Base-by-base conservation (phyloP, 2,888 invertebrate species). In the Stramonita haemastoma region DNA sequence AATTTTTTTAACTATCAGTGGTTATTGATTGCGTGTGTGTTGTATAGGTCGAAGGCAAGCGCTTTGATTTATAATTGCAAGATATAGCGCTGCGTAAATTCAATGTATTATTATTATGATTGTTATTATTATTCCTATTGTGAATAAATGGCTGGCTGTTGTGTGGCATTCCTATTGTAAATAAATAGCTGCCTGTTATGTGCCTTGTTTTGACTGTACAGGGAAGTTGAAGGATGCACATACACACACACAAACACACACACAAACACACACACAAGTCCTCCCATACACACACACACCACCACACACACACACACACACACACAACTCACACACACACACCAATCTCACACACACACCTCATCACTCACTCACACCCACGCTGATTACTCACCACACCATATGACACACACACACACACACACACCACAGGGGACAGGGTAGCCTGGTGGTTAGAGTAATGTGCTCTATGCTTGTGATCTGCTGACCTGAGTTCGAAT, bases 261-360 rank as follows among this genome's bases (percentile, higher is more conserved):
- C 36, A 83, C 34, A 83, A 4, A 36, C 34, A 83, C 36, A 83
- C 83, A 83, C 36, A 36, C 22, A 22, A 11, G 5, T 22, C 6
- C 81, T 32, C 81, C 6, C 81, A 81, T n/a, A 6, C 81, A 32
- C 81, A 81, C 81, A 81, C 81, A 81, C 34, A 81, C 81, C 6
- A 4, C 5, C 29, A 32, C 81, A 81, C 81, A 34, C 83, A 83
- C 5, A 83, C 83, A 83, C 36, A 34, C 36, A 79, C 8, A 8
- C 46, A 46, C 46, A 46, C 46, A 46, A 46, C 46, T 46, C 46
- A 5, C 46, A 46, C 2, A 2, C 46, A 46, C 46, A 46, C 46
- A 46, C 46, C n/a, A n/a, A n/a, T n/a, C n/a, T n/a, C n/a, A n/a
- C 46, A 46, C 46, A 46, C 46, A 46, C 46, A 46, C 46, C 1